A percentile compares a stretch with the other conserved stretches of the same genome.
Evolutionary conservation across 2,113 vertebrate species (phyloP).

Genomic region (Propithecus coquereli): DNA sequence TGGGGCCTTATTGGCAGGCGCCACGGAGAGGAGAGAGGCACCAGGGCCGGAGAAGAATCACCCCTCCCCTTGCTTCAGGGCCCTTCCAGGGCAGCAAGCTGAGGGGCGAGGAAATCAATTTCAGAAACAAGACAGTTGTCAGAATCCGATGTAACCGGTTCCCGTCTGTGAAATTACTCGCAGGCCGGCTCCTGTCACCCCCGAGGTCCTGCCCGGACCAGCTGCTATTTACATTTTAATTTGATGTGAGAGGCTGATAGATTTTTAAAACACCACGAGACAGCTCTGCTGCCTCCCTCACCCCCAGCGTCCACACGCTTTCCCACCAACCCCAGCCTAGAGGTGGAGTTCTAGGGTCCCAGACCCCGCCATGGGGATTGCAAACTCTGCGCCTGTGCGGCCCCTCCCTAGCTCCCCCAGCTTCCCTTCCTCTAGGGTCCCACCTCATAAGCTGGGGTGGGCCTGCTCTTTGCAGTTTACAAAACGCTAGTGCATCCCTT

Average conservation of each 20-base stretch:
- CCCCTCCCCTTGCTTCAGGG: neutral
- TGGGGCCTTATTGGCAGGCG: neutral
- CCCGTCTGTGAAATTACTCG: constrained; percentile 65
- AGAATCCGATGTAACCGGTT: constrained; percentile 57
- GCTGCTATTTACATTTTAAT: constrained; percentile 76
- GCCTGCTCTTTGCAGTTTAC: neutral
- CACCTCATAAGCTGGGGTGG: too few species aligned
- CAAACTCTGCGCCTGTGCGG: neutral
- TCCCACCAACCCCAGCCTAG: neutral
- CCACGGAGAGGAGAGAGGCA: neutral
- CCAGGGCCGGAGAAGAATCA: neutral
- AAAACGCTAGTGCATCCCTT: neutral
- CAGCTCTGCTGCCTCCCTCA: neutral
- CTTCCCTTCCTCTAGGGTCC: neutral
- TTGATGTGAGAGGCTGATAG: constrained; percentile 68
- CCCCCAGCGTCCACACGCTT: neutral
- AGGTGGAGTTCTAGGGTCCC: neutral
- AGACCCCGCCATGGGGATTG: fast-evolving
- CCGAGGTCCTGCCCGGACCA: constrained; percentile 53
- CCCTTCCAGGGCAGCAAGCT: neutral
- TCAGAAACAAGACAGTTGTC: constrained; percentile 71
- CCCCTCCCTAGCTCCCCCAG: neutral
- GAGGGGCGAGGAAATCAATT: constrained; percentile 66
- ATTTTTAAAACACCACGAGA: constrained; percentile 51
- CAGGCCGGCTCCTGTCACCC: constrained; percentile 55